Base-by-base conservation (phyloP, 92 coral and sea anemone genomes). In the Actinostola sp. region DNA sequence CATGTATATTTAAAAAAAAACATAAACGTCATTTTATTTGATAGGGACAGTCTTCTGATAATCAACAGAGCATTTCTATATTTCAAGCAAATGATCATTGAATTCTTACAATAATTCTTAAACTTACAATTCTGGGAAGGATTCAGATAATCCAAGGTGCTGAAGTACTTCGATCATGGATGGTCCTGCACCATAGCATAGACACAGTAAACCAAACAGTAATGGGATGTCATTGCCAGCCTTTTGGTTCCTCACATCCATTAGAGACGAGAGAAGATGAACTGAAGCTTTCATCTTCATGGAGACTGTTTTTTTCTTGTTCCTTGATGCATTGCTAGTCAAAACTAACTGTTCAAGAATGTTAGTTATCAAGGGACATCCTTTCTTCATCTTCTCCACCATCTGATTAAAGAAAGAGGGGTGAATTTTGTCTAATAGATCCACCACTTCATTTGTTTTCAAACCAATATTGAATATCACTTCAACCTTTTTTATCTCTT, bases 281-380 rank as follows among this genome's bases (percentile, higher is more conserved):
- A 70, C 71, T 13, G 42, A 26, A 3, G 84, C 71, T 70, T 79
- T 79, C 71, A 69, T 41, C 56, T 79, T 69, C 64, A 69, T 44
- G 2, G 61, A 26, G 4, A 38, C 72, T 6, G 72, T 80, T 27
- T 72, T 71, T 20, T 27, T 30, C 24, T 32, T 58, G 39, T 82
- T 74, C 36, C 76, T 66, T 0, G 60, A 31, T 0, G 77, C 29
- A 55, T 75, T 82, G 0, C 21, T 24, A 19, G 87, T 62, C 12
- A 81, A 67, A 8, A 72, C 86, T 6, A 81, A 45, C 24, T 81
- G 86, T 34, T 83, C 83, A 31, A 83, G 31, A 31, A 83, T 62
- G 64, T 83, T 82, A 6, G 41, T 73, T 6, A 81, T 72, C 0
- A 71, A 75, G 25, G 87, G 87, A 30, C 87, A 82, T 9, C 44